phyloP scores from a whole-genome alignment of 1,140 invertebrate genomes.

The Panulirus ornatus region DNA sequence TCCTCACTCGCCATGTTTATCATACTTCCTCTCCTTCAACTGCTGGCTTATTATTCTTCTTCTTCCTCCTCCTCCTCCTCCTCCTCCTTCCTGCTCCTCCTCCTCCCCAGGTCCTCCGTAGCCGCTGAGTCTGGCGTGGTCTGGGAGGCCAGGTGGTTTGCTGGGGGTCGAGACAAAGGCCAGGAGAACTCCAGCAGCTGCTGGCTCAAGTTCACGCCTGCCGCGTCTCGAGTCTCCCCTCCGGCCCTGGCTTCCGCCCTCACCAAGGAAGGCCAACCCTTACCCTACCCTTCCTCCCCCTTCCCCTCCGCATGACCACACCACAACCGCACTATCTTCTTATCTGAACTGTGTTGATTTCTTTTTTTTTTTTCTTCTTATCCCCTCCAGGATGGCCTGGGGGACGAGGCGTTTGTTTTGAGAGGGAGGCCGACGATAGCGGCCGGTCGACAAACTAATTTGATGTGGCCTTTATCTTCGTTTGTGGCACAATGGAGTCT shows the following conservation, averaged over 20 bases:
- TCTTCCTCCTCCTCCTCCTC: too few species aligned
- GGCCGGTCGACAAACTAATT: not conserved
- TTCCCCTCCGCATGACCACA: not conserved
- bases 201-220: constrained; percentile 13
- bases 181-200: not conserved
- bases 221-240: not conserved
- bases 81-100: too few species aligned
- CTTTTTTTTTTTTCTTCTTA: too few species aligned
- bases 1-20: too few species aligned
- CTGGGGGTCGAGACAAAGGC: not conserved
- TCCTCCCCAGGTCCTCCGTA: too few species aligned
- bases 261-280: not conserved
- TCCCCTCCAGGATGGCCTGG: too few species aligned
- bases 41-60: too few species aligned
- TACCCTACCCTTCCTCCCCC: too few species aligned
- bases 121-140: not conserved
- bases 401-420: not conserved
- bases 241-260: not conserved
- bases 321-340: too few species aligned
- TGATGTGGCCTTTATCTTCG: not conserved
- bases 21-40: too few species aligned
- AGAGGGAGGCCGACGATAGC: not conserved
- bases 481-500: not conserved
- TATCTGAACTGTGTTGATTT: too few species aligned
- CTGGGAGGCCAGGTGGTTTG: not conserved